Evolutionary conservation across 2,888 invertebrate genomes (phyloP), one percentile per base, ranked within the genome.

Genomic region (Heliconius sara): DNA sequence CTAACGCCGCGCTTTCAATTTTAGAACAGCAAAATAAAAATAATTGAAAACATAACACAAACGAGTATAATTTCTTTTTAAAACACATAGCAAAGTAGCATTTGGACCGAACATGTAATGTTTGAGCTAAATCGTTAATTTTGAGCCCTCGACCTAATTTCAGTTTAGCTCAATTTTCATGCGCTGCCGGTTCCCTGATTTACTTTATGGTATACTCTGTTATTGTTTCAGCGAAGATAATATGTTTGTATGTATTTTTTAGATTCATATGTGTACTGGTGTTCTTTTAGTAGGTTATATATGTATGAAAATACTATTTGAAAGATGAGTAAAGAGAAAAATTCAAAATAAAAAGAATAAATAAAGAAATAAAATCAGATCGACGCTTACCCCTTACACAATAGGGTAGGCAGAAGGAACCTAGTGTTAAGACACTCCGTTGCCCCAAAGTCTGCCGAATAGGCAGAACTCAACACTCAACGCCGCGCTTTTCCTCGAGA

Each of bases 171-270:
- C 87, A 87, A 87, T 87, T 91, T 91, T 90, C 88, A 91, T 89
- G 91, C 90, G 86, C 88, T 88, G 90, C 88, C 88, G 86, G 87
- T 85, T 88, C 87, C 88, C 89, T 91, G 91, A 91, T 91, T 91
- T 90, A 91, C 88, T 89, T 88, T 85, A 63, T 68, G 39, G 43
- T 74, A 52, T 13, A 43, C 67, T 27, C 71, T 82, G 86, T 86
- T 90, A 89, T 89, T 82, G 81, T 82, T 81, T 79, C 47, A 27
- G 72, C 57, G 22, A 3, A 72, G 72, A 72, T 72, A 72, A 72
- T 72, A 72, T 22, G 57, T 72, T 30, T 72, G 71, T 67, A 34
- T 67, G 34, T 67, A 22, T 34, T 67, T 34, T 67, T 34, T 30
- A 5, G 67, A 39, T 34, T 39, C 12, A 12, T 30, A 39, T 39